Conservation (phyloP, 2,797 vertebrate genomes). For the Acipenser ruthenus region DNA sequence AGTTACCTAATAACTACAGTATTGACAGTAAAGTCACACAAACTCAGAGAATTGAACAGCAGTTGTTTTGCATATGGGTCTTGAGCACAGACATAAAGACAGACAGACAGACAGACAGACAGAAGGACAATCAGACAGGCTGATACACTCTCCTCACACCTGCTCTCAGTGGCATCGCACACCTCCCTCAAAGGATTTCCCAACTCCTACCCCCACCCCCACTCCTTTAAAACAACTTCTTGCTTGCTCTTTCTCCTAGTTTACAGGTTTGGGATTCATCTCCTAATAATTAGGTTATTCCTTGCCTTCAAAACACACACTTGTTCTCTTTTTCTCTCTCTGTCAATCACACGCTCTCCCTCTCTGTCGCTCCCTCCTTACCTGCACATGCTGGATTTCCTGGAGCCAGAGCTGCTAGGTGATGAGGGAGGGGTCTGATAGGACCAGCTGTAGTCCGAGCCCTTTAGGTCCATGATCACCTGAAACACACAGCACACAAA, state of each 20-base stretch:
- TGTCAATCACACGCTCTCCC: constrained; percentile 10
- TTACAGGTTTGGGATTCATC: background rate
- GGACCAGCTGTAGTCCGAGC: constrained; percentile 93
- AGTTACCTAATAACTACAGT: no score
- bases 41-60: no score
- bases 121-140: background rate
- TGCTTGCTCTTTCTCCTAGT: no score
- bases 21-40: no score
- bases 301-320: background rate
- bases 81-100: constrained; percentile 14
- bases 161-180: no score
- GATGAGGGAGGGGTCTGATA: constrained; percentile 94
- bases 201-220: no score
- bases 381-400: constrained; percentile 98
- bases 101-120: constrained; percentile 16
- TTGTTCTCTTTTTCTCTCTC: background rate
- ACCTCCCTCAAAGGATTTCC: no score
- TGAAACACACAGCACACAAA: constrained; percentile 29
- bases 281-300: background rate
- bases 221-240: no score
- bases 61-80: no score
- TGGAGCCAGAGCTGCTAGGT: constrained; percentile 85
- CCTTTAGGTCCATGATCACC: constrained; percentile 95
- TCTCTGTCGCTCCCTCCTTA: constrained; percentile 34
- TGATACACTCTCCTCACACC: no score